phyloP scores from a whole-genome alignment of 2,797 vertebrate genomes.

The Zonotrichia albicollis region DNA sequence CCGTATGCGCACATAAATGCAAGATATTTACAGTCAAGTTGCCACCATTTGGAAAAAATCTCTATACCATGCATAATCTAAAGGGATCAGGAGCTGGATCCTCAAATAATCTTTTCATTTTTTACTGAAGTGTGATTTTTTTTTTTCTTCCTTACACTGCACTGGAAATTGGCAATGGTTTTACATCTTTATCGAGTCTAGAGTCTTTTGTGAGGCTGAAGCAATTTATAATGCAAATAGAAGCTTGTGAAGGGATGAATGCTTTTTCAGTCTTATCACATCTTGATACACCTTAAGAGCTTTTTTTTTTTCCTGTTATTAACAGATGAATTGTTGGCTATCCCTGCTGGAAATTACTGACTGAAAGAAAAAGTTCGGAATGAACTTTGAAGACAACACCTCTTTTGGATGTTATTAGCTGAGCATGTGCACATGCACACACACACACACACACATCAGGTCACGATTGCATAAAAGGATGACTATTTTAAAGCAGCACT shows the following conservation, averaged over 20 bases:
- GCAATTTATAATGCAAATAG: slow-evolving; percentile 94
- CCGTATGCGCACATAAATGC: slow-evolving; percentile 51
- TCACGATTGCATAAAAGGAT: slow-evolving; percentile 50
- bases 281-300: slow-evolving; percentile 76
- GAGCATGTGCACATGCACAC: neutral
- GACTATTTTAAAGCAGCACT: slow-evolving; percentile 32
- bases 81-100: slow-evolving; percentile 83
- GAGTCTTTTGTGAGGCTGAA: slow-evolving; percentile 86
- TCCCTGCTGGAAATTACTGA: slow-evolving; percentile 73
- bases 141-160: slow-evolving; percentile 75
- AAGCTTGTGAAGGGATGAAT: slow-evolving; percentile 88
- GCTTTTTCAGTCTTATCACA: slow-evolving; percentile 75
- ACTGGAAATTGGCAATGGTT: slow-evolving; percentile 86
- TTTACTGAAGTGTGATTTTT: slow-evolving; percentile 80
- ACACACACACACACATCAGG: slow-evolving; percentile 7
- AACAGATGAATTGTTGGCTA: slow-evolving; percentile 71
- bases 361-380: slow-evolving; percentile 77
- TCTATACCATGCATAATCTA: slow-evolving; percentile 78
- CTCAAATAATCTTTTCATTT: slow-evolving; percentile 79
- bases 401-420: slow-evolving; percentile 70
- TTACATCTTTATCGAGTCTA: slow-evolving; percentile 82
- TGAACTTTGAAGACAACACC: slow-evolving; percentile 80
- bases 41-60: slow-evolving; percentile 79
- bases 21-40: slow-evolving; percentile 83
- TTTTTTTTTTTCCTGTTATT: slow-evolving; percentile 68